These are phyloP conservation scores for Pristionchus maxplancki DNA, from an alignment of 2,888 invertebrate species.

Conservation along the genomic window DNA sequence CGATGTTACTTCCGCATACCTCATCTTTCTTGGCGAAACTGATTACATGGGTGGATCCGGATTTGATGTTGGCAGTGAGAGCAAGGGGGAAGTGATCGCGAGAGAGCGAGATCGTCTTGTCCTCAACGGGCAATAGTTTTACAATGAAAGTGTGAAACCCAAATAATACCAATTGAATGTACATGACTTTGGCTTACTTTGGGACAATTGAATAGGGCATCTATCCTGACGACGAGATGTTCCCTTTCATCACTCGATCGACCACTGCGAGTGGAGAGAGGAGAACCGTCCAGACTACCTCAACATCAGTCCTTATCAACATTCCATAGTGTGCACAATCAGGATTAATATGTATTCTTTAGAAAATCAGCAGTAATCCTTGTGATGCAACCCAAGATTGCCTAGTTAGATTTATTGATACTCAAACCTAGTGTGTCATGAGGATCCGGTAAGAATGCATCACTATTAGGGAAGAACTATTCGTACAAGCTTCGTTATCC, in stretches of 20 bases:
- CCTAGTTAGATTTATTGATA: too few relatives aligned
- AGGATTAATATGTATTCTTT: too few relatives aligned
- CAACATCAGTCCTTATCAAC: neutral
- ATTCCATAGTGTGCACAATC: too few relatives aligned
- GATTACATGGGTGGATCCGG: neutral
- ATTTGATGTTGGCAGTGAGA: neutral
- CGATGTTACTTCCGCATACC: constrained; percentile 21
- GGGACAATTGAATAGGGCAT: constrained; percentile 3
- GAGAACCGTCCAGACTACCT: constrained; percentile 11
- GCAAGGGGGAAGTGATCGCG: constrained; percentile 2
- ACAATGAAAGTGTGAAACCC: too few relatives aligned
- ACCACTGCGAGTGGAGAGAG: neutral
- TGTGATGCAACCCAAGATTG: too few relatives aligned
- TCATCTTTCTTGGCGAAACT: constrained; percentile 10
- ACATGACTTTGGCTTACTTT: neutral
- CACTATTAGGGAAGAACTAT: too few relatives aligned
- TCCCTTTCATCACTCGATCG: neutral
- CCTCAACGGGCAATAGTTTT: too few relatives aligned
- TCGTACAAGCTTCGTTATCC: too few relatives aligned
- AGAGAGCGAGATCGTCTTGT: constrained; percentile 31
- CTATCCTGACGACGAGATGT: constrained; percentile 21
- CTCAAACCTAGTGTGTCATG: too few relatives aligned
- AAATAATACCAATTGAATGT: too few relatives aligned
- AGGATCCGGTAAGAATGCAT: too few relatives aligned
- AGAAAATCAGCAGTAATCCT: too few relatives aligned